Evolutionary conservation across 2,797 vertebrate genomes (phyloP).

Genomic region (Cuniculus paca): DNA sequence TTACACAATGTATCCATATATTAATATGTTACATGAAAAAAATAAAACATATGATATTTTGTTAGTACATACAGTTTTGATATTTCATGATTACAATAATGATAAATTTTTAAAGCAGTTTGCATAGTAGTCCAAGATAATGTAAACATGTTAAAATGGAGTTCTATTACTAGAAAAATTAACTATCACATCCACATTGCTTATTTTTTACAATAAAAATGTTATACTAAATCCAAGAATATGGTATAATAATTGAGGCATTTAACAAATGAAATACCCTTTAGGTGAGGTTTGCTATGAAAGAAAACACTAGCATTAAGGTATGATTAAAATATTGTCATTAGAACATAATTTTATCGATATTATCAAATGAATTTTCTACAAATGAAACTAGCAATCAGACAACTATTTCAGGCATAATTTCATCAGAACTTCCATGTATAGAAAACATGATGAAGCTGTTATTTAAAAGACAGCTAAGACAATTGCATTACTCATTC

Average conservation of each 20-base stretch:
- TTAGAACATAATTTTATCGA: not conserved
- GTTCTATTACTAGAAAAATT: not conserved
- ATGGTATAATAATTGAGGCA: not conserved
- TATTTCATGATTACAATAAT: not conserved
- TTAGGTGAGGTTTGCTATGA: not conserved
- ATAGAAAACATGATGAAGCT: not conserved
- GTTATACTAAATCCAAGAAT: not conserved
- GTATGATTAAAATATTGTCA: not conserved
- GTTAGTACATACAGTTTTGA: not conserved
- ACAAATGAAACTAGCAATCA: not conserved
- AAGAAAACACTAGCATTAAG: not conserved
- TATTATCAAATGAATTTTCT: not conserved
- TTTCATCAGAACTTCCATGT: not conserved
- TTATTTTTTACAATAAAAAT: not conserved
- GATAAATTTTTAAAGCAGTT: not conserved
- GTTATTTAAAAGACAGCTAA: not conserved
- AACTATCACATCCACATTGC: not conserved
- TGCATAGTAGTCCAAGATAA: not conserved
- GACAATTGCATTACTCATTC: no score
- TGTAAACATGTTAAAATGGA: not conserved
- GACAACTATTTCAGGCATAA: not conserved
- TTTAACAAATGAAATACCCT: not conserved
- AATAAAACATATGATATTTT: not conserved
- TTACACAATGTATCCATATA: not conserved
- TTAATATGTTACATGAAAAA: not conserved